Percentiles rank a stretch among this genome's conserved stretches.
Evolutionary conservation across 2,888 invertebrate species (phyloP).

Genomic region (Sphaerophoria taeniata): DNA sequence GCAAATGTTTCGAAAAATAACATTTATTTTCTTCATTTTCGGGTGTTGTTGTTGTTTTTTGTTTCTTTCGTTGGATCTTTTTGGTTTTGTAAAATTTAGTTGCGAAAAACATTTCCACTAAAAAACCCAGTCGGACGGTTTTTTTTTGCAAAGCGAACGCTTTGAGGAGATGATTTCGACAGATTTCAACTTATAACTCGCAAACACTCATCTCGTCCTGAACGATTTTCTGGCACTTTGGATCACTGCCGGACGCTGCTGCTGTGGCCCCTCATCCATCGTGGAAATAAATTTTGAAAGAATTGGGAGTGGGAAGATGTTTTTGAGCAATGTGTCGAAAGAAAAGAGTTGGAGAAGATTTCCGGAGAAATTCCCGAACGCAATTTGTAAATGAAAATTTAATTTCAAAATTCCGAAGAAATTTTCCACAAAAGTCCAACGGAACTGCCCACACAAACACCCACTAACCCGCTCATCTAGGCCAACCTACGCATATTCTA

Average conservation of each 20-base stretch:
- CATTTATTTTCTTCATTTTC: slow-evolving; percentile 38
- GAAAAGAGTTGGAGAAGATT: slow-evolving; percentile 37
- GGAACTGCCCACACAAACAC: not conserved
- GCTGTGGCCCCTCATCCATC: too few species aligned
- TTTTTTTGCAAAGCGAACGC: not conserved
- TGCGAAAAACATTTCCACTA: slow-evolving; percentile 59
- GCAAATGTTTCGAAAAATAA: slow-evolving; percentile 56
- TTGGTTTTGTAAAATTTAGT: slow-evolving; percentile 39
- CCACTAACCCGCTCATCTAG: not conserved
- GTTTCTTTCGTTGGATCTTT: slow-evolving; percentile 3
- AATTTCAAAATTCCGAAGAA: slow-evolving; percentile 58
- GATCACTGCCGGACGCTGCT: too few species aligned
- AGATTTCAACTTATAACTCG: slow-evolving; percentile 58
- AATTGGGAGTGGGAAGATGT: too few species aligned
- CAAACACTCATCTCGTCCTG: slow-evolving; percentile 33
- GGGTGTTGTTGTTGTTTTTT: not conserved
- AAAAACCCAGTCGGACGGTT: slow-evolving; percentile 37
- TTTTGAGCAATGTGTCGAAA: not conserved
- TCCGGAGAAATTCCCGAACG: slow-evolving; percentile 47
- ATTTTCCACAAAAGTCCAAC: slow-evolving; percentile 4
- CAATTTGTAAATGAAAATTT: slow-evolving; percentile 69
- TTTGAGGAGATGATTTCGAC: slow-evolving; percentile 37
- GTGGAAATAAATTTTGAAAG: too few species aligned
- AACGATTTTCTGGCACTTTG: slow-evolving; percentile 31
- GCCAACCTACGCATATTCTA: not conserved